phyloP scores from a whole-genome alignment of 2,888 invertebrate genomes.

The Stenurella melanura region DNA sequence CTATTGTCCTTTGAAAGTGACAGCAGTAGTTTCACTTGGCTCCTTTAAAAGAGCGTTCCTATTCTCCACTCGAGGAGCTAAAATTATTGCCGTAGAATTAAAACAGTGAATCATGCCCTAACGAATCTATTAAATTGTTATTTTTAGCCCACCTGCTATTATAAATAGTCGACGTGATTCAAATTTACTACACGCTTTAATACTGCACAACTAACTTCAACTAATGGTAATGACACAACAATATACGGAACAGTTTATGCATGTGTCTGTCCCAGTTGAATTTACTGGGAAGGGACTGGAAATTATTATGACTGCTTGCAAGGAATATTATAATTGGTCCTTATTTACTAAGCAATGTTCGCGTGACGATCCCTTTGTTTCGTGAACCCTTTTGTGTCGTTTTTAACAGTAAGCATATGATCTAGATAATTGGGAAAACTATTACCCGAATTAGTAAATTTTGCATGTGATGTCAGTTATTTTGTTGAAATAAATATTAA shows the following conservation, averaged over 20 bases:
- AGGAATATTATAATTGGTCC: not conserved
- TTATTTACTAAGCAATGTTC: not conserved
- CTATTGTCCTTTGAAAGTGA: not conserved
- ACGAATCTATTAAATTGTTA: slow-evolving; percentile 28
- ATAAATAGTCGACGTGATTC: slow-evolving; percentile 26
- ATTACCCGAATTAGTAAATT: no score
- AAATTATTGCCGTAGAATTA: slow-evolving; percentile 13
- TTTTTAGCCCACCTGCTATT: slow-evolving; percentile 22
- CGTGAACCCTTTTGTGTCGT: no score
- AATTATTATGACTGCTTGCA: not conserved
- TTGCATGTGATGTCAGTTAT: no score
- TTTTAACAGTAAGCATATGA: no score
- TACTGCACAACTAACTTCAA: slow-evolving; percentile 13
- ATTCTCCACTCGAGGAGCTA: slow-evolving; percentile 6
- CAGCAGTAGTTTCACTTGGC: slow-evolving; percentile 2
- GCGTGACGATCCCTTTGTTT: no score
- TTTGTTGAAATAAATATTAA: no score
- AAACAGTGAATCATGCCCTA: slow-evolving; percentile 22
- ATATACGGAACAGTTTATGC: slow-evolving; percentile 12
- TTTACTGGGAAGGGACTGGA: not conserved
- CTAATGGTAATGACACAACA: slow-evolving; percentile 27
- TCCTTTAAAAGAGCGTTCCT: slow-evolving; percentile 9
- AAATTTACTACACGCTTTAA: slow-evolving; percentile 25
- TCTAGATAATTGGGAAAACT: no score
- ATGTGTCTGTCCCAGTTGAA: slow-evolving; percentile 1